Base-by-base conservation (phyloP, 2,888 invertebrate genomes). In the Lasioglossum villosulum region DNA sequence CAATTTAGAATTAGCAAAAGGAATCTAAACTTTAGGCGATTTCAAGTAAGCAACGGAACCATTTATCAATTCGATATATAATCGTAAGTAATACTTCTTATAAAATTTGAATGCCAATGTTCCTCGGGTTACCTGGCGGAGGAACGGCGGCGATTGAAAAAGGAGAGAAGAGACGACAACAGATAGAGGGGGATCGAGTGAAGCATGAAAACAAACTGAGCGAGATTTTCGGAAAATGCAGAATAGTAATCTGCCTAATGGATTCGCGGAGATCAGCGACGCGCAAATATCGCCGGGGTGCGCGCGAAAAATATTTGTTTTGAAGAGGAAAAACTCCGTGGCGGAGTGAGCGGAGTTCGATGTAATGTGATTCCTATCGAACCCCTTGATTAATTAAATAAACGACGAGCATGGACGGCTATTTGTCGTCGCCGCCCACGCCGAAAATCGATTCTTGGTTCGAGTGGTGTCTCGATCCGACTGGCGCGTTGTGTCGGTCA, bases 161-260 rank as follows among this genome's bases (percentile, higher is more conserved):
- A 23, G 4, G 37, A 68, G 37, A 23, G 30, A 16, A 37, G 68
- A 12, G 66, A 66, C 5, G 27, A 68, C 19, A 23, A 4, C 23
- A 39, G 37, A 23, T 5, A 39, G 14, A 14, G 14, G 39, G 70
- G 23, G n/a, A n/a, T 3, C 4, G 39, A 70, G 39, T 4, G 14
- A 2, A 66, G 39, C 34, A 66, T 45, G 30, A 66, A 37, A 82
- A 73, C 37, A 37, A 66, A 56, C 56, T 48, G 52, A 39, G 74
- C 6, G 73, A 56, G 48, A 59, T 63, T 76, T 78, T 73, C 37
- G 30, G 73, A 79, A 83, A 82, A 76, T 82, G 56, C 39, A 52
- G 19, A 30, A 16, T 37, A 45, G 68, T 80, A 84, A 86, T 86
- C 78, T 78, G 63, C 75, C 81, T 86, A 86, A 86, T 84, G 86